phyloP scores from a whole-genome alignment of 2,888 invertebrate species.

The Drepana falcataria region DNA sequence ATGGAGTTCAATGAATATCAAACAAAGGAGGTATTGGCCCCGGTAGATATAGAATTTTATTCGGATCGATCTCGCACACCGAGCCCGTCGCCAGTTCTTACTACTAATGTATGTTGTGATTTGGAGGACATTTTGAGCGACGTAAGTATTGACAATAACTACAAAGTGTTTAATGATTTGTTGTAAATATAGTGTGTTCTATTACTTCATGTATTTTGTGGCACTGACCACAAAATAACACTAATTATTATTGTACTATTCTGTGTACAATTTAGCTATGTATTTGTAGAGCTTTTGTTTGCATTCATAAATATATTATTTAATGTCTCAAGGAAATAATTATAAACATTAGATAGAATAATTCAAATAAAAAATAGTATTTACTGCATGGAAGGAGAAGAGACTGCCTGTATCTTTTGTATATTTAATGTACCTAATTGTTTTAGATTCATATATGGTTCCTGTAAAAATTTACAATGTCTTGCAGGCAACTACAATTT shows the following conservation, averaged over 20 bases:
- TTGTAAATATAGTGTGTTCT: neutral
- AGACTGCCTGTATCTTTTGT: no score
- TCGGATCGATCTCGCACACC: constrained; percentile 54
- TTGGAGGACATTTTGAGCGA: constrained; percentile 76
- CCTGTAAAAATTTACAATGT: neutral
- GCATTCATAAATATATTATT: no score
- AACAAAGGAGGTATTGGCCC: constrained; percentile 64
- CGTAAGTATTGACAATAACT: constrained; percentile 50
- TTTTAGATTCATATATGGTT: no score
- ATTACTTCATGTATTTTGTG: neutral
- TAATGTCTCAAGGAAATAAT: no score
- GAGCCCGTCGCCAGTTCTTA: constrained; percentile 61
- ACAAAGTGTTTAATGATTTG: constrained; percentile 14
- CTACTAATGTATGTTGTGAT: constrained; percentile 63
- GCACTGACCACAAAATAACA: no score
- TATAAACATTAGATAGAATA: no score
- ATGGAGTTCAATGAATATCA: constrained; percentile 73
- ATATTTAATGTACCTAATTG: no score
- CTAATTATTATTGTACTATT: no score
- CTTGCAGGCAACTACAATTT: neutral
- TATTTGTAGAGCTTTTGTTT: no score
- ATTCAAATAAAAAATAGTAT: no score
- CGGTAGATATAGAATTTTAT: constrained; percentile 58
- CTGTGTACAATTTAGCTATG: no score
- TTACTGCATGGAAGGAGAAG: no score